These are phyloP conservation scores for Syngnathus scovelli DNA, from an alignment of 2,113 vertebrate genomes.

Conservation along the genomic window DNA sequence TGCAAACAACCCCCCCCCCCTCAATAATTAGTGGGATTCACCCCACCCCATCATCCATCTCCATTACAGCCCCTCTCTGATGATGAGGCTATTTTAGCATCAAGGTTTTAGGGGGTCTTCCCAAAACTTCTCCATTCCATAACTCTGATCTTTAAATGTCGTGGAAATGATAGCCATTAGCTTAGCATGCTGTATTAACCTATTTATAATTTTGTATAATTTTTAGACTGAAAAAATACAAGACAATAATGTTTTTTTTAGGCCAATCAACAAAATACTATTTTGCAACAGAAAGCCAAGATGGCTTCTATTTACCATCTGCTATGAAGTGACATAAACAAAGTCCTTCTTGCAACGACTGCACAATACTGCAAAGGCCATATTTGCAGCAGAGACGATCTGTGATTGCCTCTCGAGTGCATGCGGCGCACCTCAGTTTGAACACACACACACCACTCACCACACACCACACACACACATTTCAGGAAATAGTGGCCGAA, in stretches of 20 bases:
- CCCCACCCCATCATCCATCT: conserved; percentile 69
- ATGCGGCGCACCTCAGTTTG: conserved; percentile 38
- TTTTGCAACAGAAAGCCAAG: no score
- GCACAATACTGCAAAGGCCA: not conserved
- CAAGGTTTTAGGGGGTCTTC: conserved; percentile 22
- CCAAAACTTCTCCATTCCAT: conserved; percentile 34
- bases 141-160: no score
- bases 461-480: conserved; percentile 23
- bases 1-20: conserved; percentile 70
- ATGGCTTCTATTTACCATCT: not conserved
- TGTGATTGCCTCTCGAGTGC: conserved; percentile 62
- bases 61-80: conserved; percentile 57
- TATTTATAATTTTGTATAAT: no score
- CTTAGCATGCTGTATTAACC: no score
- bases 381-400: conserved; percentile 49
- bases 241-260: no score
- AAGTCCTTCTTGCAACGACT: not conserved
- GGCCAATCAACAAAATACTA: no score
- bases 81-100: conserved; percentile 60
- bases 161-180: no score
- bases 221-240: no score
- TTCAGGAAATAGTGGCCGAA: conserved; percentile 67
- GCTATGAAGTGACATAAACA: not conserved
- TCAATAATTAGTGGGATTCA: conserved; percentile 72
- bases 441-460: conserved; percentile 2